Evolutionary conservation across 2,888 invertebrate genomes (phyloP).

Genomic region (Ormyrus nitidulus): DNA sequence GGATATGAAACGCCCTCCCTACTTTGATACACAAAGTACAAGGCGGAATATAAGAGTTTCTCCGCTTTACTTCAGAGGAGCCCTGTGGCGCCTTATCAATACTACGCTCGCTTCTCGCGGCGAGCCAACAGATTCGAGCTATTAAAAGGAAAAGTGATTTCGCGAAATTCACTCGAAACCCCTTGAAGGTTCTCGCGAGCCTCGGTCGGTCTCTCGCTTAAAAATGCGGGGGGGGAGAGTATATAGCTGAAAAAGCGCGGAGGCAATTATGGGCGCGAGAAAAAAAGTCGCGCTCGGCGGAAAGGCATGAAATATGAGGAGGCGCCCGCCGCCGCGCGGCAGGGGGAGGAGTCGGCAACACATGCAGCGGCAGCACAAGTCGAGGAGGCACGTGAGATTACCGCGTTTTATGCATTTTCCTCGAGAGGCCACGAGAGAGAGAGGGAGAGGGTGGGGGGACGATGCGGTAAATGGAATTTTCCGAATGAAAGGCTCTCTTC

Average conservation of each 20-base stretch:
- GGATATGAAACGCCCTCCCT: neutral
- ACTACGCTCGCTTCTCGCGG: no score
- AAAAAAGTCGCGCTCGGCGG: conserved; percentile 26
- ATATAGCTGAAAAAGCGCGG: neutral
- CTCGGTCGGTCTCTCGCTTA: neutral
- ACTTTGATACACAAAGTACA: no score
- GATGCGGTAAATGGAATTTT: conserved; percentile 54
- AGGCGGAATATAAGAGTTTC: no score
- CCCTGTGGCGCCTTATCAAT: no score
- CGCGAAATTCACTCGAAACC: no score
- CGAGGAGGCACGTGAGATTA: conserved; percentile 52
- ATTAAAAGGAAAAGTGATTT: no score
- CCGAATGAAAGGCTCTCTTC: conserved; percentile 49
- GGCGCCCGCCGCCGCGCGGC: neutral
- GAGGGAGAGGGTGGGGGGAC: conserved; percentile 6
- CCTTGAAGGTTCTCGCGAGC: no score
- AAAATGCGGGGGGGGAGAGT: neutral
- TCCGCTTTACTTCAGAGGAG: no score
- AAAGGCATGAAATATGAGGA: conserved; percentile 44
- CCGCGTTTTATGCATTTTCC: conserved; percentile 54
- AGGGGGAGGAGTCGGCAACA: neutral
- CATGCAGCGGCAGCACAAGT: conserved; percentile 9
- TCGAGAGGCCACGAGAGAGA: conserved; percentile 9
- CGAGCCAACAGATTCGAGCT: no score
- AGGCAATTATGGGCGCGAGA: conserved; percentile 30